phyloP scores from a whole-genome alignment of 2,113 vertebrate genomes.

The Zosterops hypoxanthus region DNA sequence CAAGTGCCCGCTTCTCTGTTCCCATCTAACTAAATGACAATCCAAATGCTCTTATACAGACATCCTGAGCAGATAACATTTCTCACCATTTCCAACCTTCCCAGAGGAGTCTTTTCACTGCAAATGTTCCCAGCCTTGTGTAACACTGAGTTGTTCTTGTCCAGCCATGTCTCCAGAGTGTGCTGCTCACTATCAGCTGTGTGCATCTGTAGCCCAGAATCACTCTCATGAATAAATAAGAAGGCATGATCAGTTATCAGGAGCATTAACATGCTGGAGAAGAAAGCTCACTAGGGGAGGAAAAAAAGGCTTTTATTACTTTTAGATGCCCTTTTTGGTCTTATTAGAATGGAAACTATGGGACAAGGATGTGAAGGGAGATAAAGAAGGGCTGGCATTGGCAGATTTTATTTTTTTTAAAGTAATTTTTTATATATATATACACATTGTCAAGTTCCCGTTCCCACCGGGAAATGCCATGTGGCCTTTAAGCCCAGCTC shows the following conservation, averaged over 20 bases:
- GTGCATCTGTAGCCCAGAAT: constrained; percentile 21
- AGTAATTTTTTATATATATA: too few relatives aligned
- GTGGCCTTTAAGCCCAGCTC: background rate
- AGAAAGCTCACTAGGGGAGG: background rate
- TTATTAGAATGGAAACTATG: background rate
- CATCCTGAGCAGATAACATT: background rate
- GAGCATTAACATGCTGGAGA: background rate
- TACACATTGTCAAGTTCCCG: background rate
- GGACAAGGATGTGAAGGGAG: background rate
- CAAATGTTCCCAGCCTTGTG: background rate
- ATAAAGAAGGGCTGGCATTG: background rate
- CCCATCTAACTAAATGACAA: background rate
- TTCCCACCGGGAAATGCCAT: background rate
- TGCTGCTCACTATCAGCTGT: background rate
- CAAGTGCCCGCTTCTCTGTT: background rate
- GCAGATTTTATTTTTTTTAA: background rate
- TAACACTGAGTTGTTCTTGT: background rate
- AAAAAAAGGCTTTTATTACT: background rate
- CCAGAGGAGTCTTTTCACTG: background rate
- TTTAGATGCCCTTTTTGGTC: background rate
- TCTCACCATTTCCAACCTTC: background rate
- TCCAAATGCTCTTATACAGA: background rate
- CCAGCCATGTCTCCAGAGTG: background rate
- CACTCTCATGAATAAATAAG: constrained; percentile 29
- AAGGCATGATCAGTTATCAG: background rate